phyloP scores from a whole-genome alignment of 2,888 invertebrate genomes.

The Trisateles emortualis region DNA sequence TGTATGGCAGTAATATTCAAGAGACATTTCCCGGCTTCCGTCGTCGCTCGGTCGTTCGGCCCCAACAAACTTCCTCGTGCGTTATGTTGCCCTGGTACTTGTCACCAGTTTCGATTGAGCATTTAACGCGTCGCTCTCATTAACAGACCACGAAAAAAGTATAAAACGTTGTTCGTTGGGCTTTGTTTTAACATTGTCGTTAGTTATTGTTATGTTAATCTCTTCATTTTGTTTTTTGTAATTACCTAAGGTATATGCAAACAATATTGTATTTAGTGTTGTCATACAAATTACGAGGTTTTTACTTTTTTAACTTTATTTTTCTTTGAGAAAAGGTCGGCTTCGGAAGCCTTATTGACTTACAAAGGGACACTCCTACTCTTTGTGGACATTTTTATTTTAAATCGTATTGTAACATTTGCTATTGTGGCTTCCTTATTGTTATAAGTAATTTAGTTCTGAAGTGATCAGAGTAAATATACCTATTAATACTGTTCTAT shows the following conservation, averaged over 20 bases:
- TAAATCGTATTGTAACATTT: background rate
- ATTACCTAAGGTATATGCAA: background rate
- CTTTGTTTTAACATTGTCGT: slow-evolving; percentile 31
- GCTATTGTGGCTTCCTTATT: background rate
- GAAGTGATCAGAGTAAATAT: too few species aligned
- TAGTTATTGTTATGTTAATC: slow-evolving; percentile 6
- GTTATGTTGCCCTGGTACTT: slow-evolving; percentile 78
- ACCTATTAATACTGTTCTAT: too few species aligned
- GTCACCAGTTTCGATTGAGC: slow-evolving; percentile 81
- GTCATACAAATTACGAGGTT: background rate
- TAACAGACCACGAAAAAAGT: slow-evolving; percentile 25
- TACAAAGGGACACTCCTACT: slow-evolving; percentile 30
- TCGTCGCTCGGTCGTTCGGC: slow-evolving; percentile 59
- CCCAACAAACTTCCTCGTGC: slow-evolving; percentile 60
- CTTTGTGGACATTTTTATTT: slow-evolving; percentile 21
- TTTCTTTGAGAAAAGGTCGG: slow-evolving; percentile 20
- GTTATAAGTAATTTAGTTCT: too few species aligned
- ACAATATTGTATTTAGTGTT: slow-evolving; percentile 2
- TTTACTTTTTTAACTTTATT: slow-evolving; percentile 16
- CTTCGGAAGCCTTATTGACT: slow-evolving; percentile 33
- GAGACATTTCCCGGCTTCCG: slow-evolving; percentile 63
- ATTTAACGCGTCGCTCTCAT: slow-evolving; percentile 56
- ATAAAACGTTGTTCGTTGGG: slow-evolving; percentile 23
- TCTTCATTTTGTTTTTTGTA: slow-evolving; percentile 2
- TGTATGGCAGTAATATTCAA: slow-evolving; percentile 44